Conservation (phyloP, 1,140 invertebrate species). For the Pseudomyrmex concolor region DNA sequence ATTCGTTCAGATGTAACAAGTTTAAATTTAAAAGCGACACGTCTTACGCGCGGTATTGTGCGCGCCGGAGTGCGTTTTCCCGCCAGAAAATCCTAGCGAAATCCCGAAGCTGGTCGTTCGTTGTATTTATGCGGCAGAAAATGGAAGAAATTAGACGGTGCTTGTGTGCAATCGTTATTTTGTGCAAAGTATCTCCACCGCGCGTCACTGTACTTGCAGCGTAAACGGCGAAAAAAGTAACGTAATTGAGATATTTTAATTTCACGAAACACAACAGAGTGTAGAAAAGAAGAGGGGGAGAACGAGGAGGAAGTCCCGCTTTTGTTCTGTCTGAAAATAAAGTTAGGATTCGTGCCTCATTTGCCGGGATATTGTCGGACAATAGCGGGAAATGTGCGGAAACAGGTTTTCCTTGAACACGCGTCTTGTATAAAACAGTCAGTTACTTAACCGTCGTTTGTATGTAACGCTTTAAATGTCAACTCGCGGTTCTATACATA, state of each 20-base stretch:
- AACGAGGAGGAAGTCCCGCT: slow-evolving; percentile 14
- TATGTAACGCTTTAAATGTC: slow-evolving; percentile 60
- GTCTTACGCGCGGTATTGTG: neutral
- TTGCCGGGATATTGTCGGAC: slow-evolving; percentile 46
- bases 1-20: neutral
- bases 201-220: slow-evolving; percentile 42
- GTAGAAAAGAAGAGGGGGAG: slow-evolving; percentile 7
- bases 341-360: slow-evolving; percentile 57
- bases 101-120: slow-evolving; percentile 15
- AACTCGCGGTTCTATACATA: slow-evolving; percentile 9
- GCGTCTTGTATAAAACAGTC: slow-evolving; percentile 40
- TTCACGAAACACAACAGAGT: slow-evolving; percentile 42
- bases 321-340: slow-evolving; percentile 54
- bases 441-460: slow-evolving; percentile 57
- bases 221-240: slow-evolving; percentile 46
- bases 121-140: neutral
- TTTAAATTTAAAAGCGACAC: neutral
- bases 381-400: slow-evolving; percentile 30
- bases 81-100: neutral
- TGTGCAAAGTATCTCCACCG: slow-evolving; percentile 29
- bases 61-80: neutral
- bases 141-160: slow-evolving; percentile 35
- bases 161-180: slow-evolving; percentile 47
- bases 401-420: slow-evolving; percentile 28
- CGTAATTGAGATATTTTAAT: slow-evolving; percentile 61